Percentiles rank a stretch among this genome's conserved stretches.
These are phyloP conservation scores for Synergus japonicus DNA, from an alignment of 2,888 invertebrate genomes.

Conservation along the genomic window DNA sequence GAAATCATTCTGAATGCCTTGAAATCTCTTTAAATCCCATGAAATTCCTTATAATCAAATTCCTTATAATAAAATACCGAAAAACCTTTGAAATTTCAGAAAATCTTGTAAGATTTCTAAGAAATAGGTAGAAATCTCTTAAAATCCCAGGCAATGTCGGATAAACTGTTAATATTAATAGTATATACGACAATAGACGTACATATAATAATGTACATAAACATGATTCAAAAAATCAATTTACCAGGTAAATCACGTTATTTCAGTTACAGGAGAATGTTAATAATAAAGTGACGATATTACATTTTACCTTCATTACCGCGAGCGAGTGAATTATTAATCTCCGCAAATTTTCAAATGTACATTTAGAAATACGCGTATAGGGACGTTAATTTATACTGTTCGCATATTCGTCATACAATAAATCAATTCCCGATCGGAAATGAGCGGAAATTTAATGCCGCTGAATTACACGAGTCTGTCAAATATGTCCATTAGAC, in stretches of 20 bases:
- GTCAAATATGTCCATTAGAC: slow-evolving; percentile 50
- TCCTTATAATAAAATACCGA: too few relatives aligned
- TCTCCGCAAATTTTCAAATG: slow-evolving; percentile 26
- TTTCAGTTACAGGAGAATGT: slow-evolving; percentile 7
- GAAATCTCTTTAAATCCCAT: too few relatives aligned
- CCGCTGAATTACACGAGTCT: slow-evolving; percentile 52
- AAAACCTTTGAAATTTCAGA: too few relatives aligned
- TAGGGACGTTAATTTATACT: slow-evolving; percentile 56
- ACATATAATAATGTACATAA: not conserved
- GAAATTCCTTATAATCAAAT: too few relatives aligned
- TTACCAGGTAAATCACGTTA: not conserved
- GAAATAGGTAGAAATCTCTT: too few relatives aligned
- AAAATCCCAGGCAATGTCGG: too few relatives aligned
- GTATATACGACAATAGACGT: too few relatives aligned
- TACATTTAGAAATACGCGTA: slow-evolving; percentile 28
- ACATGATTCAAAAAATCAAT: not conserved
- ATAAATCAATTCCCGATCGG: slow-evolving; percentile 62
- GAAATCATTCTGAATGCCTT: too few relatives aligned
- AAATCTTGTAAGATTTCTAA: too few relatives aligned
- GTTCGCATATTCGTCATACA: slow-evolving; percentile 61
- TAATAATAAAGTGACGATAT: not conserved
- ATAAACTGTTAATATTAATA: too few relatives aligned
- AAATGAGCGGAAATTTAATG: slow-evolving; percentile 61
- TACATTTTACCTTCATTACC: slow-evolving; percentile 12
- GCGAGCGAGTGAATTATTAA: not conserved